Conservation (phyloP, 2,888 invertebrate genomes). For the Pinctada fucata region DNA sequence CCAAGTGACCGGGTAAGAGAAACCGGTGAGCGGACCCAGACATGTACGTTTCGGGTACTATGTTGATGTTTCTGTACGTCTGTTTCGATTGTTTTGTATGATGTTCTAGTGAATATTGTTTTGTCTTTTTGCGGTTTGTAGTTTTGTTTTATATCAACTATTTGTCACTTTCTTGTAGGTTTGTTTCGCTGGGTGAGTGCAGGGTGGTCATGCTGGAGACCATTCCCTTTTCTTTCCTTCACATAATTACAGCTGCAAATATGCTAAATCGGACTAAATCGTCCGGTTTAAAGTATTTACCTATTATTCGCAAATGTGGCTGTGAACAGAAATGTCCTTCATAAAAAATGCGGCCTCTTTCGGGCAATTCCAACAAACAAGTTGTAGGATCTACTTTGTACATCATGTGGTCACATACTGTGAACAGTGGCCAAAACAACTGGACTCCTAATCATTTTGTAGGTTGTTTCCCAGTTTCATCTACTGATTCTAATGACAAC, state of each 20-base stretch:
- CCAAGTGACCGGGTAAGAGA: too few species aligned
- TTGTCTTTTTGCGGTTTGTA: too few species aligned
- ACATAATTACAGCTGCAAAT: conserved; percentile 18
- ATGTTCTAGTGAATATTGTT: too few species aligned
- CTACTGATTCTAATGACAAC: conserved; percentile 15
- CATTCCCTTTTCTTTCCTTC: background rate
- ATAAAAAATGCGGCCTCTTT: conserved; percentile 6
- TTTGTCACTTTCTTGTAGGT: too few species aligned
- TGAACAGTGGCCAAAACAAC: background rate
- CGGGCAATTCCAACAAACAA: background rate
- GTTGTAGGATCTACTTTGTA: background rate
- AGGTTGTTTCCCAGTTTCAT: conserved; percentile 11
- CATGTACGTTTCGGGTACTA: too few species aligned
- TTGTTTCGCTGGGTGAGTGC: too few species aligned
- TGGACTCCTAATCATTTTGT: conserved; percentile 19
- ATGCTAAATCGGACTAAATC: background rate
- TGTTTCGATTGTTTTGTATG: too few species aligned
- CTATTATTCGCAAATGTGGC: conserved; percentile 12
- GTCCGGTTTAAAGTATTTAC: conserved; percentile 13
- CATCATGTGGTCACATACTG: conserved; percentile 25
- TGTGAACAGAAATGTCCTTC: conserved; percentile 17
- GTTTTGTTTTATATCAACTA: too few species aligned
- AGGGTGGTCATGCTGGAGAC: too few species aligned
- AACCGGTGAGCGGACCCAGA: too few species aligned
- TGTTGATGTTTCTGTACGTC: too few species aligned